A percentile compares a stretch with the other conserved stretches of the same genome.
Evolutionary conservation across 1,140 invertebrate species (phyloP).

Genomic region (Diachasmimorpha longicaudata): DNA sequence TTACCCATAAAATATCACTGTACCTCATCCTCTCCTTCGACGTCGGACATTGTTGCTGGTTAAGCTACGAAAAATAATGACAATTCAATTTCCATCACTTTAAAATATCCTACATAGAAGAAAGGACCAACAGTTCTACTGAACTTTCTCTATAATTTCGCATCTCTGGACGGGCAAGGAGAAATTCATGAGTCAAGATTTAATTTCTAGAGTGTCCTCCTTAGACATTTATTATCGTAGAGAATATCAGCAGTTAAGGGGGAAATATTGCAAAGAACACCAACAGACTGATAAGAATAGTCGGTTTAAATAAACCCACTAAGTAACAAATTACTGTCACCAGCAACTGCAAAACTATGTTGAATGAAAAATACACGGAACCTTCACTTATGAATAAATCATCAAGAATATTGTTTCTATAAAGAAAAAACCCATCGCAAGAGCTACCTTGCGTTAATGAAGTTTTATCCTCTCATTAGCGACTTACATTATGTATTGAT

Average conservation of each 20-base stretch:
- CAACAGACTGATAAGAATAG: background rate
- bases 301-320: background rate
- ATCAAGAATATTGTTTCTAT: too few relatives aligned
- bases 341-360: too few relatives aligned
- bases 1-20: background rate
- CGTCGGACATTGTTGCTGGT: constrained; percentile 16
- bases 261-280: background rate
- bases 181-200: background rate
- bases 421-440: background rate
- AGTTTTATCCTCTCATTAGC: too few relatives aligned
- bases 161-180: background rate
- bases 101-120: background rate
- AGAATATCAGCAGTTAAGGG: too few relatives aligned
- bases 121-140: background rate
- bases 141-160: background rate
- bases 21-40: constrained; percentile 24
- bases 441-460: background rate
- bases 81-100: background rate
- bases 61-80: background rate
- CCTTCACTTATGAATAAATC: too few relatives aligned
- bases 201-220: background rate
- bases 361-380: too few relatives aligned
- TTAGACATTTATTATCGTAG: background rate
- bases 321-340: too few relatives aligned
- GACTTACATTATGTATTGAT: too few relatives aligned